These are phyloP conservation scores for Trichopoda pennipes DNA, from an alignment of 2,888 invertebrate species.

Conservation along the genomic window DNA sequence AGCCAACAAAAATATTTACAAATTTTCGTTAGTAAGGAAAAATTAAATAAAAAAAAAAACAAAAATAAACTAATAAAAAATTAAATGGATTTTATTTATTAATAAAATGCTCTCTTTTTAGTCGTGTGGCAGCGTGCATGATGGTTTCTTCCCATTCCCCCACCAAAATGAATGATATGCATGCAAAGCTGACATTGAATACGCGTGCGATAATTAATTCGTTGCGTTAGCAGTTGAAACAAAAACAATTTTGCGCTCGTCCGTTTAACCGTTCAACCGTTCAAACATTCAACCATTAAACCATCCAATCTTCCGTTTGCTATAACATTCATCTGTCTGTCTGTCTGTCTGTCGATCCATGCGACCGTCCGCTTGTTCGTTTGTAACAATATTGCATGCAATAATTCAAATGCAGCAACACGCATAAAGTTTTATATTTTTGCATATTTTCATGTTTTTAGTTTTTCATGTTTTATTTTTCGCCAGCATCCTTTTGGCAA, in stretches of 20 bases:
- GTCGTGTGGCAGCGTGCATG: constrained; percentile 48
- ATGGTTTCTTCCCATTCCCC: constrained; percentile 7
- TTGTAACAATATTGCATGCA: constrained; percentile 63
- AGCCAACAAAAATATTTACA: constrained; percentile 33
- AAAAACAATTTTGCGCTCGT: constrained; percentile 9
- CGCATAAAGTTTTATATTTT: constrained; percentile 64
- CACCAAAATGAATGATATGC: constrained; percentile 74
- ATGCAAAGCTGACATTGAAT: constrained; percentile 72
- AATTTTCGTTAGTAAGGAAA: constrained; percentile 41
- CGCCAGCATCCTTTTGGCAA: constrained; percentile 38
- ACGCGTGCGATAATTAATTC: constrained; percentile 73
- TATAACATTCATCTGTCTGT: constrained; percentile 18
- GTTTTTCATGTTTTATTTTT: constrained; percentile 23
- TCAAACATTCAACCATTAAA: not conserved
- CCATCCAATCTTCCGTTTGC: constrained; percentile 8
- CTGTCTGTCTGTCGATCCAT: constrained; percentile 27
- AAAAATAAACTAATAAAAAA: constrained; percentile 11
- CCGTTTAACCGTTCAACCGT: constrained; percentile 3
- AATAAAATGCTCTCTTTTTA: constrained; percentile 57
- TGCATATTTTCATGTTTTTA: constrained; percentile 58
- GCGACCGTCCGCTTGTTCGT: constrained; percentile 10
- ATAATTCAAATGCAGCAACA: constrained; percentile 69
- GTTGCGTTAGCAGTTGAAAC: constrained; percentile 64
- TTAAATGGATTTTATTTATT: constrained; percentile 41
- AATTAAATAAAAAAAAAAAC: constrained; percentile 40